Evolutionary conservation across 1,140 invertebrate genomes (phyloP).

Genomic region (Oscheius sp.): DNA sequence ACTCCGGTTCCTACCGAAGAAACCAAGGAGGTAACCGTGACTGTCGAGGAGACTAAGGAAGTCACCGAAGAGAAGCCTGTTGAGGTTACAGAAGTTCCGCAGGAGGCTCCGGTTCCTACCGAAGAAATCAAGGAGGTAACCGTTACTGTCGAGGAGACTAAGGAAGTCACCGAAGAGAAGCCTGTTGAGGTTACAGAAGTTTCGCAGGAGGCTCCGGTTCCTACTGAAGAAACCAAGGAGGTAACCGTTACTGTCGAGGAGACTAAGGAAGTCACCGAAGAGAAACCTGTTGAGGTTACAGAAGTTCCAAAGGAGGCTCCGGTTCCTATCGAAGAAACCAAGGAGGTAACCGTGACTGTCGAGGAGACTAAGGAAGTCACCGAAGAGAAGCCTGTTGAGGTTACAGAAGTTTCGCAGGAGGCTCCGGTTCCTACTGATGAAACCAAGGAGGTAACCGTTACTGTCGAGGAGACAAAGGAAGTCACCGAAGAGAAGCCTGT

Average conservation of each 20-base stretch:
- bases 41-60: no score
- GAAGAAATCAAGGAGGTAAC: conserved; percentile 1
- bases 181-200: no score
- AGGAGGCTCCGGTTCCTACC: not conserved
- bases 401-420: not conserved
- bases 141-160: no score
- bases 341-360: not conserved
- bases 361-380: not conserved
- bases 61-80: not conserved
- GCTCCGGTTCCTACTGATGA: not conserved
- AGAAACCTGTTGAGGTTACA: not conserved
- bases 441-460: no score
- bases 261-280: not conserved
- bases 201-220: not conserved
- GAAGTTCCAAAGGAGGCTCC: no score
- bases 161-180: conserved; percentile 1
- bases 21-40: no score
- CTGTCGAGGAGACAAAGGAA: not conserved
- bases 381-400: not conserved
- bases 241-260: no score
- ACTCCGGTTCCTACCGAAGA: not conserved
- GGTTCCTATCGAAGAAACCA: not conserved
- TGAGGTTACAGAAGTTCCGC: no score
- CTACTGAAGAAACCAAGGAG: not conserved
- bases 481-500: not conserved